phyloP scores from a whole-genome alignment of 2,797 vertebrate species.

The Lophotriccus pileatus region DNA sequence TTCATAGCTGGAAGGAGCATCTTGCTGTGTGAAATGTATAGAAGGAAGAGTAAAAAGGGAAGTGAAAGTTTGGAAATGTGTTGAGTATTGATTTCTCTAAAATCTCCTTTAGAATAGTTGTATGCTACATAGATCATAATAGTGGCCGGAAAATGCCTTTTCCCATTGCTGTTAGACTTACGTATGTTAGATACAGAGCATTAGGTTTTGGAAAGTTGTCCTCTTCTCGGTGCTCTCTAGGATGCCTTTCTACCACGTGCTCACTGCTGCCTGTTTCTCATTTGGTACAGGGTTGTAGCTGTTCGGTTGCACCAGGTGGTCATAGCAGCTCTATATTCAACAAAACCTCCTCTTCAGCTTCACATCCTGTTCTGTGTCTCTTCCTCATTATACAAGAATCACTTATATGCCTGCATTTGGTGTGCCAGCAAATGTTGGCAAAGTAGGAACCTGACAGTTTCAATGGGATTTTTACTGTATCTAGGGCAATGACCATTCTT shows the following conservation, averaged over 20 bases:
- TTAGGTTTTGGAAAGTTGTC: background rate
- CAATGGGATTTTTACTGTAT: background rate
- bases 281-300: background rate
- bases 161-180: background rate
- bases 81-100: background rate
- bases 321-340: background rate
- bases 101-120: background rate
- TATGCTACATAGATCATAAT: background rate
- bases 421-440: background rate
- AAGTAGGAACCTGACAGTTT: background rate
- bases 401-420: background rate
- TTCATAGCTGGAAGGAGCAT: background rate
- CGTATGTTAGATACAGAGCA: background rate
- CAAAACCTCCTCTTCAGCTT: background rate
- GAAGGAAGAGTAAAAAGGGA: background rate
- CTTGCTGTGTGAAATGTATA: background rate
- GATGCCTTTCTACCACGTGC: background rate
- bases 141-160: background rate
- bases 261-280: background rate
- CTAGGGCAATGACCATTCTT: background rate
- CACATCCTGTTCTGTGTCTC: background rate
- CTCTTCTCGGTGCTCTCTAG: background rate
- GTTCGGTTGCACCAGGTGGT: background rate
- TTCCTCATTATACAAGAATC: background rate
- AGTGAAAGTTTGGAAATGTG: background rate